These are phyloP conservation scores for Tragelaphus oryx DNA, from an alignment of 2,797 vertebrate genomes.

Conservation along the genomic window DNA sequence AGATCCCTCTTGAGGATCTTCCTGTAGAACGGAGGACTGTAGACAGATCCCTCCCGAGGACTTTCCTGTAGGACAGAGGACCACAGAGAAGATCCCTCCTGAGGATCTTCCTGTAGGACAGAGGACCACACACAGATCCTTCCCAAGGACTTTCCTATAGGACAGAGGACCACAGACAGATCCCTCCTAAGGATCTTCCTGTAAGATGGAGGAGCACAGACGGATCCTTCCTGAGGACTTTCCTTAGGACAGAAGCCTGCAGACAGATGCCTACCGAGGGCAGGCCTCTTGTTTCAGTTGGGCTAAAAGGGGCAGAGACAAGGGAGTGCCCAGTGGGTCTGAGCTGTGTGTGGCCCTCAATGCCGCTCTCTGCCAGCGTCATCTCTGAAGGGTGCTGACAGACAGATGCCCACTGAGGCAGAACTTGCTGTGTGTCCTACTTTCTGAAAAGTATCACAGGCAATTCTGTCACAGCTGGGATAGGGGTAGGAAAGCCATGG, in stretches of 20 bases:
- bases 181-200: fast-evolving
- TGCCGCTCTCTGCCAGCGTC: background rate
- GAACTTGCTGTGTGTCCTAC: fast-evolving
- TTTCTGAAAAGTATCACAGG: background rate
- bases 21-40: fast-evolving
- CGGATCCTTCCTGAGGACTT: fast-evolving
- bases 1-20: too few species aligned
- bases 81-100: fast-evolving
- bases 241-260: background rate
- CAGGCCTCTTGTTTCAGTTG: fast-evolving
- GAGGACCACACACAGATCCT: fast-evolving
- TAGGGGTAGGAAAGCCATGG: fast-evolving
- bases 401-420: background rate
- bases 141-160: fast-evolving
- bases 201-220: fast-evolving
- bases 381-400: fast-evolving
- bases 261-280: background rate
- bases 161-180: fast-evolving
- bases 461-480: fast-evolving
- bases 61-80: fast-evolving
- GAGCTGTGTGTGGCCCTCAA: fast-evolving
- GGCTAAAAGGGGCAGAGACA: too few species aligned
- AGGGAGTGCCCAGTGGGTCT: fast-evolving
- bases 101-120: fast-evolving
- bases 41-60: fast-evolving